Base-by-base conservation (phyloP, 1,140 invertebrate genomes). In the Holotrichia oblita region DNA sequence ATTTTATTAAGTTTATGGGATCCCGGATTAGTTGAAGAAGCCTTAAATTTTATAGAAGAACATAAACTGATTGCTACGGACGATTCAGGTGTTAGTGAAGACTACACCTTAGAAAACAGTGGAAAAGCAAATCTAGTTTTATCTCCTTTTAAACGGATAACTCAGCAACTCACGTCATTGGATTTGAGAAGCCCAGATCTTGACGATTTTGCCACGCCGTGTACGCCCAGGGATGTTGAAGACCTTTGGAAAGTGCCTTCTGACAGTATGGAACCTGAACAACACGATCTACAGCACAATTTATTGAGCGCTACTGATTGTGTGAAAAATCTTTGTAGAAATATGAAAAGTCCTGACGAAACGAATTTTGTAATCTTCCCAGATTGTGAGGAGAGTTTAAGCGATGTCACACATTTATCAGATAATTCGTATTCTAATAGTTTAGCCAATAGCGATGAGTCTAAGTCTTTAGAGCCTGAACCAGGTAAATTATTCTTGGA, bases 1-100 rank as follows among this genome's bases (percentile, higher is more conserved):
- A 93, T 93, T 34, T 87, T 97, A 41, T 86, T 96, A 8, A 93
- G 92, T 76, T 89, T 96, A 0, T 96, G 95, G 93, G 94, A 96
- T 85, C 92, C 94, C 0, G 91, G 91, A 10, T 87, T 96, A 22
- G 93, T 97, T 0, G 95, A 97, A 85, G 95, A 97, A 85, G 94
- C 94, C 0, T 89, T 96, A 61, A 91, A 91, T 12, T 95, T 95
- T 83, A 90, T 97, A 41, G 95, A 96, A 83, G 92, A 94, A 82
- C 91, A 94, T 83, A 91, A 91, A 84, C 85, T 92, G 6, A 87
- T 91, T 0, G 89, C 90, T 82, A 83, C 83, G 3, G 85, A 86
- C 41, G 85, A 86, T 80, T 86, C 84, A 3, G 85, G 85, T 10
- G 82, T 86, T 12, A 81, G 85, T 72, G 85, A 86, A n/a, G 85